These are phyloP conservation scores for Euphonia xanthogaster DNA, from an alignment of 2,797 vertebrate species.

Conservation along the genomic window DNA sequence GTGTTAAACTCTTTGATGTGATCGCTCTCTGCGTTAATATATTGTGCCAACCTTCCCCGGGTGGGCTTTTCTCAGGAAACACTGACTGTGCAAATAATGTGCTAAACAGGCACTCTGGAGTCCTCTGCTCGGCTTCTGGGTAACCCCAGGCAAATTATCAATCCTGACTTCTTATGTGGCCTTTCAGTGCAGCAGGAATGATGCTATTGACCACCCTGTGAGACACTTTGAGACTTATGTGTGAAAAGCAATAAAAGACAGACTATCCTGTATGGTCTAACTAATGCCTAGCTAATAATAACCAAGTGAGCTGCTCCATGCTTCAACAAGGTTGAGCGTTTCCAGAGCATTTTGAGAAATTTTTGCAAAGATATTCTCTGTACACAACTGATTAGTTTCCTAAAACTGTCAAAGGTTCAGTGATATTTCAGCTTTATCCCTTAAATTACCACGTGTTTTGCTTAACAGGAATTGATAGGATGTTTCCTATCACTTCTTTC, in stretches of 20 bases:
- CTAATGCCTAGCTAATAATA: background rate
- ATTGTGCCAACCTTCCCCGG: background rate
- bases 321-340: background rate
- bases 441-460: background rate
- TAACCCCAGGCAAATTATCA: background rate
- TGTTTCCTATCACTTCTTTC: background rate
- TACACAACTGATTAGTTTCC: background rate
- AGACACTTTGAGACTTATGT: background rate
- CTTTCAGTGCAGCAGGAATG: background rate
- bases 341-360: background rate
- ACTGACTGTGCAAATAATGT: background rate
- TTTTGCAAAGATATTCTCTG: background rate
- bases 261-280: background rate
- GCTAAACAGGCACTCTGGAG: background rate
- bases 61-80: background rate
- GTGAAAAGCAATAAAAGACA: background rate
- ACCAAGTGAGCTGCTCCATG: background rate
- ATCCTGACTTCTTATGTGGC: background rate
- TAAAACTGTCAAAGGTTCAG: background rate
- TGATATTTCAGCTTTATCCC: background rate
- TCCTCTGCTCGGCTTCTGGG: background rate
- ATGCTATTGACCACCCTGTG: background rate
- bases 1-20: slow-evolving; percentile 18
- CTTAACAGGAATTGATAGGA: background rate
- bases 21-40: background rate